Percentiles rank a stretch among this genome's conserved stretches.
These are phyloP conservation scores for Coenonympha arcania DNA, from an alignment of 2,888 invertebrate species.

Conservation along the genomic window DNA sequence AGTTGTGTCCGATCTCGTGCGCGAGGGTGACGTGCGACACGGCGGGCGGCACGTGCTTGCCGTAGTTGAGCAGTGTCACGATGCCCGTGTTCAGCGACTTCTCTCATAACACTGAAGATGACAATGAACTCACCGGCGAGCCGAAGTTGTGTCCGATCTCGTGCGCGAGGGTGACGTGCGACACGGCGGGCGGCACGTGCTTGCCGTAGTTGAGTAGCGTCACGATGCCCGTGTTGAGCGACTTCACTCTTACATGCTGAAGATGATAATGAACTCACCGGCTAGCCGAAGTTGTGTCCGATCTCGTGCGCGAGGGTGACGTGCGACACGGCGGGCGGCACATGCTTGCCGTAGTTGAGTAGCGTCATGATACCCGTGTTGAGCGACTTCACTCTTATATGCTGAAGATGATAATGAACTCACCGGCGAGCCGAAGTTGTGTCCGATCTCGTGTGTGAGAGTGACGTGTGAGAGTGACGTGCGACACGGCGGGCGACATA, in stretches of 20 bases:
- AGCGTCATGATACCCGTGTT: too few species aligned
- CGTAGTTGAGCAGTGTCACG: constrained; percentile 97
- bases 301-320: too few species aligned
- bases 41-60: constrained; percentile 97
- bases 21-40: constrained; percentile 98
- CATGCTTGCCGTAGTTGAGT: too few species aligned
- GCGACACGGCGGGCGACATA: too few species aligned
- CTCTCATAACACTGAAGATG: neutral
- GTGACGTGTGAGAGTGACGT: too few species aligned
- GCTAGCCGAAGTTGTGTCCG: too few species aligned
- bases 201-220: constrained; percentile 98
- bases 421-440: too few species aligned
- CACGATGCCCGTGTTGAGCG: constrained; percentile 96
- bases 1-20: constrained; percentile 99
- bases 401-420: too few species aligned
- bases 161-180: constrained; percentile 97
- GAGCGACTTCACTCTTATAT: too few species aligned
- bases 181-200: constrained; percentile 98
- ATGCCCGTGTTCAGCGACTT: constrained; percentile 79
- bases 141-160: constrained; percentile 99
- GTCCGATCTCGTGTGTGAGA: too few species aligned
- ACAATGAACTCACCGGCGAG: constrained; percentile 80
- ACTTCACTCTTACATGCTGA: neutral
- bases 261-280: too few species aligned
- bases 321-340: too few species aligned